Conservation (phyloP, 2,888 invertebrate species). For the Tetragnatha montana region DNA sequence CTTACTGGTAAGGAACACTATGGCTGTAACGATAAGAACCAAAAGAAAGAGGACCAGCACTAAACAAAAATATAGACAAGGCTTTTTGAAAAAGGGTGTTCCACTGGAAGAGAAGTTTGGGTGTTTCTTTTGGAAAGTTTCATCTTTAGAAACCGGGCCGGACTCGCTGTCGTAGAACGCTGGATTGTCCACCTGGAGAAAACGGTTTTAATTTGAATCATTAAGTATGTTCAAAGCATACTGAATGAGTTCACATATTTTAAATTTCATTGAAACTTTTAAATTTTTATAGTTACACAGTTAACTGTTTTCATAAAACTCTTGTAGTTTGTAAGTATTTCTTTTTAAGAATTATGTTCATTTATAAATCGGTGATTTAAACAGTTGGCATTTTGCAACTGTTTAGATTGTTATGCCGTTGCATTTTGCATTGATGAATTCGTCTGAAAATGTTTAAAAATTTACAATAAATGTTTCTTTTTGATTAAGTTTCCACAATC, state of each 20-base stretch:
- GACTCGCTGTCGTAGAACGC: slow-evolving; percentile 59
- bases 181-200: slow-evolving; percentile 55
- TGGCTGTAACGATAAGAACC: slow-evolving; percentile 46
- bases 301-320: no score
- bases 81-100: slow-evolving; percentile 5
- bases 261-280: no score
- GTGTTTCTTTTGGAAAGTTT: slow-evolving; percentile 23
- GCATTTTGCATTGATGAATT: no score
- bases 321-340: no score
- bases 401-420: no score
- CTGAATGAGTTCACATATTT: not conserved
- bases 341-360: no score
- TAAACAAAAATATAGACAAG: slow-evolving; percentile 37
- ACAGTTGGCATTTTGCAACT: no score
- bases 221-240: not conserved
- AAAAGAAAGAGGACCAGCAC: slow-evolving; percentile 37
- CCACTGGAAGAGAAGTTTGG: not conserved
- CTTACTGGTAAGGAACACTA: slow-evolving; percentile 52
- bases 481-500: no score
- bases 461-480: no score
- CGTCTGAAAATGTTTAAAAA: no score
- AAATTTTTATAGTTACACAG: no score
- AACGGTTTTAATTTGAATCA: not conserved
- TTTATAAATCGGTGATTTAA: no score
- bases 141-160: slow-evolving; percentile 30